Evolutionary conservation across 1,140 invertebrate species (phyloP), one percentile per base, ranked within the genome.

Genomic region (Scaptomyza hsui): DNA sequence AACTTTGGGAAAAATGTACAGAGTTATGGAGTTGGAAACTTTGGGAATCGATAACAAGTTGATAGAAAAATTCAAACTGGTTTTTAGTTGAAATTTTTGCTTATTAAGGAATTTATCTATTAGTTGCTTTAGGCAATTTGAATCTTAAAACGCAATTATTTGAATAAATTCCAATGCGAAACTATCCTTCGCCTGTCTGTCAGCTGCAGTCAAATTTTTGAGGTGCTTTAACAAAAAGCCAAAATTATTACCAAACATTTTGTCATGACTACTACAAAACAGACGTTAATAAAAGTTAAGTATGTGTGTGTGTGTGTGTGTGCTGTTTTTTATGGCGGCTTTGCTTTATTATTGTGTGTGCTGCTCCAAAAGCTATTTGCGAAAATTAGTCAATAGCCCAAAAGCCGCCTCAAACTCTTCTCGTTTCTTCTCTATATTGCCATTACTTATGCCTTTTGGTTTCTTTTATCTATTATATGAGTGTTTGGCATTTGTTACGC

Each of bases 241-340:
- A n/a, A n/a, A 1, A 56, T 85, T 42, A 86, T 88, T 86, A 75
- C 82, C 81, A 88, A 81, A 86, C 65, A 81, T 81, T 85, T 85
- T 51, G 56, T 71, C 62, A 72, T 65, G 70, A 45, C 55, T 47
- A 67, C 41, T 70, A 60, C 55, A 55, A 60, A 55, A 62, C 0
- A 29, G 44, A 52, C 48, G 59, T 56, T 37, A 32, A 26, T 49
- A 69, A 61, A 57, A 24, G 44, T 35, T 64, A 21, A 39, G 21
- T 39, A 1, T 68, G 49, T 44, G 7, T 48, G 44, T 51, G 6
- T 60, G 18, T 48, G 26, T 73, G 19, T 35, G 13, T 69, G 48
- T 73, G 52, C 69, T 73, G 48, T 57, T 67, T 64, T 82, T 77
- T 60, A 74, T 68, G 79, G 56, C 61, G 62, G 67, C 62, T 75